These are phyloP conservation scores for Phasia obesa DNA, from an alignment of 2,888 invertebrate species.

Conservation along the genomic window DNA sequence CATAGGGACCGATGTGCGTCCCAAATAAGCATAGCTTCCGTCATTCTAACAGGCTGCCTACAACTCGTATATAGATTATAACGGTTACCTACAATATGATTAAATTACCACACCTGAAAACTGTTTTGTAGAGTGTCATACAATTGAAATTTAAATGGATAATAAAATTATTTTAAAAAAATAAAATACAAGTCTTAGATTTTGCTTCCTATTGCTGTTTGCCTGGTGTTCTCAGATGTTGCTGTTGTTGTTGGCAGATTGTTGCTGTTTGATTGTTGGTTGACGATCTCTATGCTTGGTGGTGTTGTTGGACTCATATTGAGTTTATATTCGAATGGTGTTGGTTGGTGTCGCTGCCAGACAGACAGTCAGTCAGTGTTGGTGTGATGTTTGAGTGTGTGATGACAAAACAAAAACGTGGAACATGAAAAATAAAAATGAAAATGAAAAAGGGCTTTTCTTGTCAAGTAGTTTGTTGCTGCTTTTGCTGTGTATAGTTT, in stretches of 20 bases:
- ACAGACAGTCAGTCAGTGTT: slow-evolving; percentile 33
- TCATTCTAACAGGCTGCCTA: no score
- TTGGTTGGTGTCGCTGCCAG: slow-evolving; percentile 26
- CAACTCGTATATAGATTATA: neutral
- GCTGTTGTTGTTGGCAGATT: slow-evolving; percentile 48
- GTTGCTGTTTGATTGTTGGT: slow-evolving; percentile 13
- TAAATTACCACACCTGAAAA: neutral
- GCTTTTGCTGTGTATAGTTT: slow-evolving; percentile 13
- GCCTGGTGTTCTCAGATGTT: slow-evolving; percentile 60
- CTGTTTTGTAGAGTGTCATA: slow-evolving; percentile 21
- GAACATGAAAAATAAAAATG: slow-evolving; percentile 28
- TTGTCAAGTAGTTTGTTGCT: slow-evolving; percentile 32
- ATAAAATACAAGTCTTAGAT: neutral
- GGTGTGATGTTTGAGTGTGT: slow-evolving; percentile 20
- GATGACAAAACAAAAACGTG: neutral
- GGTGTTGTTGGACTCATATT: slow-evolving; percentile 27
- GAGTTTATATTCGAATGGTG: slow-evolving; percentile 30
- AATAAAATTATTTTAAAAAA: neutral
- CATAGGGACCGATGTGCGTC: no score
- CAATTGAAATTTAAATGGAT: slow-evolving; percentile 10
- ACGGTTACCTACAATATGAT: neutral
- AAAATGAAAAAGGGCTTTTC: slow-evolving; percentile 47
- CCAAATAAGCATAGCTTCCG: no score
- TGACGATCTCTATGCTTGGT: slow-evolving; percentile 26
- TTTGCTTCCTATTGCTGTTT: slow-evolving; percentile 53